Base-by-base conservation (phyloP, 2,797 vertebrate species). In the Mergus octosetaceus region DNA sequence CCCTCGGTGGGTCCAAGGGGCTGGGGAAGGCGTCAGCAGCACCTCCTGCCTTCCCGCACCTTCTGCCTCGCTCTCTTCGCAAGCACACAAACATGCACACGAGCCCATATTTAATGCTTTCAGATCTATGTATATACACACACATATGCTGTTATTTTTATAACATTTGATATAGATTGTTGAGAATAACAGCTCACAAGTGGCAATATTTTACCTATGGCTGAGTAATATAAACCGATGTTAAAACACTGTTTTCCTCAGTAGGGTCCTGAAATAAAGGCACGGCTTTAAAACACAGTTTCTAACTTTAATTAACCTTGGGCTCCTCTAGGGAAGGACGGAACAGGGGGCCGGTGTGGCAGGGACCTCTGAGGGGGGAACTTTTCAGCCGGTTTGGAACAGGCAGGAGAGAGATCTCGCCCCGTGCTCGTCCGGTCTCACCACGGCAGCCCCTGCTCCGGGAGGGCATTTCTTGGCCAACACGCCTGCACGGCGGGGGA, bases 391-490 rank as follows among this genome's bases (percentile, higher is more conserved):
- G 77, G 76, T 85, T 43, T 49, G 41, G 54, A 66, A 62, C 64
- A 81, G 56, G 81, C 82, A 57, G 89, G 95, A 84, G 77, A 88
- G 83, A 93, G 85, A 84, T 95, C 91, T 51, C 53, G 84, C 62
- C 61, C 95, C 94, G 78, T 92, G 14, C 9, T 53, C 15, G 4
- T 8, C 90, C 88, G 62, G 91, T 90, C 95, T 93, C 92, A 71
- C 94, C 96, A 95, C 90, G 80, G 77, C 82, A 89, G 89, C 89
- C 96, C 95, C 93, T 20, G 65, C 89, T 95, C 94, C 88, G 97
- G 94, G 95, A 96, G 83, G 91, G 28, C 38, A 41, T 28, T 39
- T 64, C 61, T 41, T 28, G 18, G 39, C 30, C 61, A 14, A 6
- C 3, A 28, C 38, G 38, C 13, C 20, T 41, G 38, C 38, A 9